phyloP scores from a whole-genome alignment of 2,113 vertebrate genomes.

The Numenius arquata region DNA sequence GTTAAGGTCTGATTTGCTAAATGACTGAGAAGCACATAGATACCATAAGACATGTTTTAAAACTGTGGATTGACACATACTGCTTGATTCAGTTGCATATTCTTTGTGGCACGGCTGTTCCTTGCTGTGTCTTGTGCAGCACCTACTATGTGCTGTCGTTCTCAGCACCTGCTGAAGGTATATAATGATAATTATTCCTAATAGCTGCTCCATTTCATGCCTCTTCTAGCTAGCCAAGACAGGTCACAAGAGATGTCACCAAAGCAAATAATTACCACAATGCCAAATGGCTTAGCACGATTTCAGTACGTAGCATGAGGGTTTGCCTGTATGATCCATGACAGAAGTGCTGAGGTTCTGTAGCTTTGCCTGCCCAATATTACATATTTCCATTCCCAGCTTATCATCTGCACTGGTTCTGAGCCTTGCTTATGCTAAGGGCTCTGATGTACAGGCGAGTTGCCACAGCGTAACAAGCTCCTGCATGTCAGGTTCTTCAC shows the following conservation, averaged over 20 bases:
- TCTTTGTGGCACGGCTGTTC: neutral
- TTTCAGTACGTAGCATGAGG: neutral
- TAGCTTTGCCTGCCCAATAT: neutral
- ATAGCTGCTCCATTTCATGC: conserved; percentile 5
- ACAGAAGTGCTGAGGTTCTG: neutral
- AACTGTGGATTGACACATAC: neutral
- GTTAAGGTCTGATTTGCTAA: neutral
- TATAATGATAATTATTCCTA: conserved; percentile 3
- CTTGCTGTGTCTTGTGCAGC: neutral
- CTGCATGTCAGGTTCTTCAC: conserved; percentile 10
- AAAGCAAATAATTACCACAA: neutral
- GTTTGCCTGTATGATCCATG: neutral
- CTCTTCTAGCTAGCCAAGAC: neutral
- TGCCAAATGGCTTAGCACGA: neutral
- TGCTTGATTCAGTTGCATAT: neutral
- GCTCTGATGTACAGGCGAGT: neutral
- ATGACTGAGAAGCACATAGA: neutral
- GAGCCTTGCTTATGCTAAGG: neutral
- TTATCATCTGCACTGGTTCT: neutral
- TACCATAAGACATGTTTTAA: neutral
- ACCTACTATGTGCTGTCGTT: neutral
- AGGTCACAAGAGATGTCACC: neutral
- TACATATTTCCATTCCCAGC: neutral
- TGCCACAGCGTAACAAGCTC: neutral
- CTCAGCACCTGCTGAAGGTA: neutral